These are phyloP conservation scores for Caradrina kadenii DNA, from an alignment of 2,888 invertebrate genomes.

Conservation along the genomic window DNA sequence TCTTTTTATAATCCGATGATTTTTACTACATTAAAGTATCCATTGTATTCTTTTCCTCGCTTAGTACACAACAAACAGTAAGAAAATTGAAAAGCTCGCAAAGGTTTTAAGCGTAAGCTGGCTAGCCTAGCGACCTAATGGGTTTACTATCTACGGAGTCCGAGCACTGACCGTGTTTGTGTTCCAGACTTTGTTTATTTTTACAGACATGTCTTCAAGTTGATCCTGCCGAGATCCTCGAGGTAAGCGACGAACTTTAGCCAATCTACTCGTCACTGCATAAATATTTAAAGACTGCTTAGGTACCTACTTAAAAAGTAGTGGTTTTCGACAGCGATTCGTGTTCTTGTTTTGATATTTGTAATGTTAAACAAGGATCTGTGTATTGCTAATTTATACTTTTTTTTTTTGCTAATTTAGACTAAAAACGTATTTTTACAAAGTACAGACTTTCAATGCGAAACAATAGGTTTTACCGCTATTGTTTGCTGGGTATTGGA, in stretches of 20 bases:
- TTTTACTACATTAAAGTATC: conserved; percentile 21
- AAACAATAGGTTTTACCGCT: background rate
- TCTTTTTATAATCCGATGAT: conserved; percentile 18
- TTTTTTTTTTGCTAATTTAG: too few relatives aligned
- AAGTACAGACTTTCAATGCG: background rate
- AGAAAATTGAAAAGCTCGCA: conserved; percentile 62
- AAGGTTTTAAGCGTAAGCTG: conserved; percentile 57
- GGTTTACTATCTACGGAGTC: conserved; percentile 57
- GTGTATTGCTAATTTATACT: too few relatives aligned
- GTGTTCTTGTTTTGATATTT: background rate
- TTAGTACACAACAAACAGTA: conserved; percentile 45
- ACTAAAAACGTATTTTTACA: background rate
- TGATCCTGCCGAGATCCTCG: conserved; percentile 20
- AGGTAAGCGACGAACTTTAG: conserved; percentile 19
- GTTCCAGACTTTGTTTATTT: conserved; percentile 46
- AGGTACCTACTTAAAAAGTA: background rate
- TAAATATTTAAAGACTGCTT: conserved; percentile 23
- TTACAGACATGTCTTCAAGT: conserved; percentile 46
- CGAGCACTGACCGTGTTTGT: conserved; percentile 53
- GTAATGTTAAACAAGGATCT: background rate
- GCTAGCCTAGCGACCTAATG: conserved; percentile 51
- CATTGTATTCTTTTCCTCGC: conserved; percentile 34
- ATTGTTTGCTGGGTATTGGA: background rate
- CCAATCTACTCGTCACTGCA: conserved; percentile 27
- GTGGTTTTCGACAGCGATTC: background rate